Evolutionary conservation across 2,113 vertebrate genomes (phyloP).

Genomic region (Cyprinodon tularosa): DNA sequence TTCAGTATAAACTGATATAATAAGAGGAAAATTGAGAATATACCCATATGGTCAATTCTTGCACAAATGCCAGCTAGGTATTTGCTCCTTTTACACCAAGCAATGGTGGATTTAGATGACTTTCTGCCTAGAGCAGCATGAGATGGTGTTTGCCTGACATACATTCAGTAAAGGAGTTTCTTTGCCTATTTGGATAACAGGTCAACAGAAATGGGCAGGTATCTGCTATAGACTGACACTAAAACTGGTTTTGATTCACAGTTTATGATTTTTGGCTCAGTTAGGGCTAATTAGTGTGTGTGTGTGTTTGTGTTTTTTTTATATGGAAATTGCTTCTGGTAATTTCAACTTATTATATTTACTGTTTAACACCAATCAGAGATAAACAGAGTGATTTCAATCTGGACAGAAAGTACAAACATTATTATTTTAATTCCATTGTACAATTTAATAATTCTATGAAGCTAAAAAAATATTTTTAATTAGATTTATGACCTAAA

Average conservation of each 20-base stretch:
- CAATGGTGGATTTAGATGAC: neutral
- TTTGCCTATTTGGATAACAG: neutral
- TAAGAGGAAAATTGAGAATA: slow-evolving; percentile 17
- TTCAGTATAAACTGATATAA: neutral
- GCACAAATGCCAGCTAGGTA: neutral
- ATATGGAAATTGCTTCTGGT: neutral
- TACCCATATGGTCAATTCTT: slow-evolving; percentile 13
- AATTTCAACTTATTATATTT: no score
- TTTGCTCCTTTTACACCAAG: neutral
- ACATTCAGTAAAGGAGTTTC: neutral
- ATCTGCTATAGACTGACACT: neutral
- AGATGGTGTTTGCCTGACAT: no score
- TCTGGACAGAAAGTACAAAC: no score
- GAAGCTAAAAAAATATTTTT: no score
- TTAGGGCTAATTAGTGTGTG: neutral
- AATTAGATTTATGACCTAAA: no score
- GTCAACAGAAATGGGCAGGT: neutral
- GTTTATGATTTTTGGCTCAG: neutral
- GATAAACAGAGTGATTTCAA: no score
- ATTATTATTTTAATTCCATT: no score
- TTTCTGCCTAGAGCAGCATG: no score
- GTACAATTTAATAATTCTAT: no score
- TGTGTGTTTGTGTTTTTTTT: neutral
- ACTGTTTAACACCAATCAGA: no score
- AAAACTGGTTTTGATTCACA: neutral